Base-by-base conservation (phyloP, 2,113 vertebrate genomes). In the Erpornis zantholeuca region DNA sequence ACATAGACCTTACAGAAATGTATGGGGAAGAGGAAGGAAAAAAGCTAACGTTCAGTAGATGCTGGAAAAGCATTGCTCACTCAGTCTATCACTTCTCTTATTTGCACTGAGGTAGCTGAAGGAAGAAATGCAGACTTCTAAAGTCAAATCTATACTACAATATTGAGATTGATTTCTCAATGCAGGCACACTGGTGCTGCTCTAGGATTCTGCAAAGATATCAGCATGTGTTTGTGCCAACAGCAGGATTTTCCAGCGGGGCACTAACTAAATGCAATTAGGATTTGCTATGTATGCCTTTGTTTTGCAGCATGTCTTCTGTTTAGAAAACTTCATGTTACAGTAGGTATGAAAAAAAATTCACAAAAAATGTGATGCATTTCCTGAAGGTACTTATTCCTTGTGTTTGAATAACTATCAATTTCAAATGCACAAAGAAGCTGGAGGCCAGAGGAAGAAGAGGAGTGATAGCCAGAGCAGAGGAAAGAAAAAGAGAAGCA, bases 321-420 rank as follows among this genome's bases (percentile, higher is more conserved):
- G 70, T 72, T 66, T 24, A 63, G 33, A 75, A 83, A 91, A 57
- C 0, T 7, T 56, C 9, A 2, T 29, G 8, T 69, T 88, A 72
- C 9, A 52, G 6, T 25, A 38, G 0, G 0, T 44, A 22, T 33
- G 19, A 87, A 79, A 87, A 75, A 12, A 50, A 70, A 17, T 2
- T 27, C 14, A 15, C 23, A 14, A 65, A 71, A 61, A 28, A 35
- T 20, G 10, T 14, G 17, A 8, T 22, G 25, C 4, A 15, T 76
- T 68, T 88, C 21, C 44, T 68, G 25, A 82, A 71, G 36, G 20
- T 65, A 21, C 7, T 15, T 76, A 79, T 72, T 59, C 11, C 35
- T 88, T 1, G 1, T 33, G 72, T 47, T 14, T 12, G 1, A 56
- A 19, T 52, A 80, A 35, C 8, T 8, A 20, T 27, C n/a, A 61